A percentile compares a stretch with the other conserved stretches of the same genome.
phyloP scores from a whole-genome alignment of 2,888 invertebrate genomes.

The Cephus pygmeus region DNA sequence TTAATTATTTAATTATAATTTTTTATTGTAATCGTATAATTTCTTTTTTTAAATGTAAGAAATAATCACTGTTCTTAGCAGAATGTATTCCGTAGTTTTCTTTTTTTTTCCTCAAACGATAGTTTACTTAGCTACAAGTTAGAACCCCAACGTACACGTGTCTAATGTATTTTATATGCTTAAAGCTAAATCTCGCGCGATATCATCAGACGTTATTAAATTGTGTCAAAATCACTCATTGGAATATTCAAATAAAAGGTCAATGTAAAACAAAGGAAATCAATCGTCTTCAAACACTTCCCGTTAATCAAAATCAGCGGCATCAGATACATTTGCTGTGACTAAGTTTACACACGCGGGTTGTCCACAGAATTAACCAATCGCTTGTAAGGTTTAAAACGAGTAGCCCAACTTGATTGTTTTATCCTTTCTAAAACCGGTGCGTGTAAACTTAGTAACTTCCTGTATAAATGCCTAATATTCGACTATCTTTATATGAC shows the following conservation, averaged over 20 bases:
- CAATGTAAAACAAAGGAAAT: neutral
- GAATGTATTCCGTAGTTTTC: neutral
- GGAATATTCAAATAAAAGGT: neutral
- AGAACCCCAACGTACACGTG: neutral
- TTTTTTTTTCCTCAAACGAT: neutral
- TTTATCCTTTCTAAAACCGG: too few species aligned
- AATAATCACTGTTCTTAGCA: neutral
- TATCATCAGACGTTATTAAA: neutral
- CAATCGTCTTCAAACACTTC: neutral
- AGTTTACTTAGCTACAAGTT: neutral
- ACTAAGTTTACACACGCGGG: too few species aligned
- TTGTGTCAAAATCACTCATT: neutral
- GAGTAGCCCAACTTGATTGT: too few species aligned
- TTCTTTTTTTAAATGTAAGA: neutral
- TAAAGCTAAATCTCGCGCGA: neutral
- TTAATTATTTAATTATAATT: neutral
- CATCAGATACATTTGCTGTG: neutral
- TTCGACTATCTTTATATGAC: too few species aligned
- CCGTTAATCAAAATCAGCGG: neutral
- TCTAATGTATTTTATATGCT: neutral
- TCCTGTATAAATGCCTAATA: too few species aligned
- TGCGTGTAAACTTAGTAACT: too few species aligned
- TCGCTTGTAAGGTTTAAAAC: too few species aligned
- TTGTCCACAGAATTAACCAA: too few species aligned
- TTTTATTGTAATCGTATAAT: neutral